phyloP scores from a whole-genome alignment of 2,113 vertebrate species.

The Nettapus auritus region DNA sequence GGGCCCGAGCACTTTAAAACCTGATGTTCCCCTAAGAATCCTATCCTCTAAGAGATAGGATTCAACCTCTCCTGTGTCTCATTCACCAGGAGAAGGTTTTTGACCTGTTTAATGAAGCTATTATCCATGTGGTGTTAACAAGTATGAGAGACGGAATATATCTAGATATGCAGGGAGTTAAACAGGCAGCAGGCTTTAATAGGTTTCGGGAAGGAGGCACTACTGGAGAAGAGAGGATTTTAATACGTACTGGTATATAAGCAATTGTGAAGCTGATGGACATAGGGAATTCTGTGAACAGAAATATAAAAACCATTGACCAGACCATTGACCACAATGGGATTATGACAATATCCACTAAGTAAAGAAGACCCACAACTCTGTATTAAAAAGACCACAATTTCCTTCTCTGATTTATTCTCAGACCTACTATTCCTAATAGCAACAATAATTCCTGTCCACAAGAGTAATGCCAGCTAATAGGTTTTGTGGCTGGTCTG shows the following conservation, averaged over 20 bases:
- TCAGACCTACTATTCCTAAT: background rate
- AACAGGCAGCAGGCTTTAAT: background rate
- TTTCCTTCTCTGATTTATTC: constrained; percentile 18
- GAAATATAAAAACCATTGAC: constrained; percentile 17
- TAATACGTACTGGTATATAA: background rate
- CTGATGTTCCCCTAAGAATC: background rate
- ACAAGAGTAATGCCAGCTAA: constrained; percentile 7
- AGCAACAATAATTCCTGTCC: background rate
- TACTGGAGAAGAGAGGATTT: background rate
- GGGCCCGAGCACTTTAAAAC: background rate
- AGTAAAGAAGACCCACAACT: background rate
- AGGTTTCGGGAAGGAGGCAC: background rate
- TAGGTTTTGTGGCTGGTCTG: background rate
- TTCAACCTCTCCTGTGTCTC: background rate
- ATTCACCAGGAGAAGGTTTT: background rate
- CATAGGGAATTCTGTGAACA: constrained; percentile 1
- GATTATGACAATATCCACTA: background rate
- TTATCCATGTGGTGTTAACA: background rate
- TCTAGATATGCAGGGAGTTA: background rate
- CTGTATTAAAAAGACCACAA: background rate
- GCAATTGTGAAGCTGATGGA: background rate
- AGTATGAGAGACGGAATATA: background rate
- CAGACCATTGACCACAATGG: constrained; percentile 14
- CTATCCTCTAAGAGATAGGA: background rate
- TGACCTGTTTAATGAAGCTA: background rate